Evolutionary conservation across 2,888 invertebrate species (phyloP), one percentile per base, ranked within the genome.

Genomic region (Cephalotes varians): DNA sequence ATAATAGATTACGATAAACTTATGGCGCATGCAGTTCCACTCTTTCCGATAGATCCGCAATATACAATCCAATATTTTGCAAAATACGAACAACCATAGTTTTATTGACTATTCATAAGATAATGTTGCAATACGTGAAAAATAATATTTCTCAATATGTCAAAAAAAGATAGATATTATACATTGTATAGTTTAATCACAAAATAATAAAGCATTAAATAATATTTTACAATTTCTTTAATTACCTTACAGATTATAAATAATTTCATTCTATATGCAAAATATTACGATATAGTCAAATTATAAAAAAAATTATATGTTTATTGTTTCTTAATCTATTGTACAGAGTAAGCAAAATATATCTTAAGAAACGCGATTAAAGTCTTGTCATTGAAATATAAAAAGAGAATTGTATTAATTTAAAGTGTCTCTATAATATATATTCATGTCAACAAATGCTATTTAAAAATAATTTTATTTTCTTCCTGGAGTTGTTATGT

Each of bases 1-100:
- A 94, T 95, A 87, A 90, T 98, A 34, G 94, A 94, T 49, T 96
- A 96, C 93, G 94, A 96, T 74, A 96, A 97, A 79, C 93, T 98
- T 60, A 95, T 97, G 64, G 92, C 94, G 77, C 95, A 95, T 90
- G 95, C 96, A 18, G 93, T 95, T 87, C 95, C 95, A 44, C 88
- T 96, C 21, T 88, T 94, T 86, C 94, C 95, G 21, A 91, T 94
- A 56, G 97, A 97, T 94, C 82, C 92, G 12, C 91, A 92, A 31
- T 97, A 96, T 93, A 95, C 95, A 92, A 91, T 94, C 51, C 93
- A 95, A 86, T 97, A 96, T 94, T 95, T 97, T 90, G 92, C 91
- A 67, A 97, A 97, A 94, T 93, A 95, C 85, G 95, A 95, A 88
- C 95, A 94, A 88, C 93, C 93, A 3, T 87, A 81, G 47, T 34